Conservation (phyloP, 2,888 invertebrate species). For the Drosophila fulvimacula region DNA sequence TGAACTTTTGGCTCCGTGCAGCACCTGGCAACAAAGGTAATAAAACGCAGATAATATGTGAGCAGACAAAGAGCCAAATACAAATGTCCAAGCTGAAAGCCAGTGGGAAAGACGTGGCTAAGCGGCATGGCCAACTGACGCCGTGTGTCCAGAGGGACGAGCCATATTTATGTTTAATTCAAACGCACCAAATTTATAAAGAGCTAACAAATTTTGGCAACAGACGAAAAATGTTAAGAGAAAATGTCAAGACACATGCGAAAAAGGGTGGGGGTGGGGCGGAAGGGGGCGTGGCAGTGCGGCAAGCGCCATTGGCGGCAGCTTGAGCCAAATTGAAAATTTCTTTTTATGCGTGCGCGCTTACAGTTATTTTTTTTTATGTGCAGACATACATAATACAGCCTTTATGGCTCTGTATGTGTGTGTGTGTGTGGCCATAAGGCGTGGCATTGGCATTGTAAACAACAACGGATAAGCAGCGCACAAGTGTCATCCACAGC, state of each 20-base stretch:
- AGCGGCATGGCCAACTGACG: conserved; percentile 5
- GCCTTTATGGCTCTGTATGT: conserved; percentile 46
- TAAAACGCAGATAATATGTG: conserved; percentile 29
- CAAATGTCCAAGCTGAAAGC: conserved; percentile 8
- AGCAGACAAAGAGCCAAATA: conserved; percentile 11
- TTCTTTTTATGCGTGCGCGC: conserved; percentile 69
- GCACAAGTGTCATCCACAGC: conserved; percentile 70
- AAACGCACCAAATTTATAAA: conserved; percentile 55
- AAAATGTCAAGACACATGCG: conserved; percentile 16
- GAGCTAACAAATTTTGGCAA: conserved; percentile 49
- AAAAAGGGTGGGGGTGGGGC: neutral
- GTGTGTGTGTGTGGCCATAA: conserved; percentile 35
- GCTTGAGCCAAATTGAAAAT: conserved; percentile 72
- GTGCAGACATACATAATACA: conserved; percentile 69
- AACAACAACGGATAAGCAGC: conserved; percentile 78
- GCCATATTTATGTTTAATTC: conserved; percentile 71
- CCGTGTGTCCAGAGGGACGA: conserved; percentile 27
- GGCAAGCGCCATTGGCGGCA: conserved; percentile 44
- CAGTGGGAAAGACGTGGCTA: conserved; percentile 20
- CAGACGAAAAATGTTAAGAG: conserved; percentile 1
- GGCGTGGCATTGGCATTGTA: conserved; percentile 77
- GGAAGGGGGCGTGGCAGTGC: neutral
- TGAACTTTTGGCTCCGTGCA: neutral
- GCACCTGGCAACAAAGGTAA: conserved; percentile 14
- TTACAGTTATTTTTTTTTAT: conserved; percentile 64